Evolutionary conservation across 1,140 invertebrate genomes (phyloP).

Genomic region (Megathymus violae): DNA sequence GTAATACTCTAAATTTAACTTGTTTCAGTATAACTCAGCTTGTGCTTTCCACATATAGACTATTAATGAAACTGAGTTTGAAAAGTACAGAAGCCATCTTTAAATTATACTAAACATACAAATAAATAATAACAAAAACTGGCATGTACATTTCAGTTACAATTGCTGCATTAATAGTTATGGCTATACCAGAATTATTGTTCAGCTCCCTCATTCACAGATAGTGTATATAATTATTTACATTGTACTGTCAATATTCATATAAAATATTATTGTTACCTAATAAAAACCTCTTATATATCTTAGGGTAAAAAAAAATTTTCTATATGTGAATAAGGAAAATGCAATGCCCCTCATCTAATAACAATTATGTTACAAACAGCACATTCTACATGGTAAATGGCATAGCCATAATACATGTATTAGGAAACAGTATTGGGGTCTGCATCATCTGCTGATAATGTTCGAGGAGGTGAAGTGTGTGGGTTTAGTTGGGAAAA

Average conservation of each 20-base stretch:
- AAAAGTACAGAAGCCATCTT: conserved; percentile 28
- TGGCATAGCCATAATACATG: conserved; percentile 60
- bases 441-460: conserved; percentile 71
- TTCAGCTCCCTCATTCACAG: conserved; percentile 57
- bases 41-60: background rate
- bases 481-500: conserved; percentile 76
- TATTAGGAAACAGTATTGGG: conserved; percentile 74
- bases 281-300: conserved; percentile 36
- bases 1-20: conserved; percentile 7
- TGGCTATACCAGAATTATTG: conserved; percentile 35
- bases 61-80: background rate
- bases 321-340: conserved; percentile 56
- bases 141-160: conserved; percentile 5
- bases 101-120: conserved; percentile 23
- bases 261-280: conserved; percentile 43
- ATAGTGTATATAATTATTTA: conserved; percentile 65
- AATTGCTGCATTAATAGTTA: conserved; percentile 26
- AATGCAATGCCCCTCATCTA: conserved; percentile 24
- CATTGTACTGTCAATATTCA: conserved; percentile 63
- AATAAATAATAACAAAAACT: conserved; percentile 31
- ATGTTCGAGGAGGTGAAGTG: conserved; percentile 60
- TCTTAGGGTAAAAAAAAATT: conserved; percentile 33
- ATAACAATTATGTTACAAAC: too few relatives aligned
- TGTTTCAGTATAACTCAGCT: background rate
- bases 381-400: conserved; percentile 49